Conservation (phyloP, 2,113 vertebrate species). For the Brienomyrus brachyistius region DNA sequence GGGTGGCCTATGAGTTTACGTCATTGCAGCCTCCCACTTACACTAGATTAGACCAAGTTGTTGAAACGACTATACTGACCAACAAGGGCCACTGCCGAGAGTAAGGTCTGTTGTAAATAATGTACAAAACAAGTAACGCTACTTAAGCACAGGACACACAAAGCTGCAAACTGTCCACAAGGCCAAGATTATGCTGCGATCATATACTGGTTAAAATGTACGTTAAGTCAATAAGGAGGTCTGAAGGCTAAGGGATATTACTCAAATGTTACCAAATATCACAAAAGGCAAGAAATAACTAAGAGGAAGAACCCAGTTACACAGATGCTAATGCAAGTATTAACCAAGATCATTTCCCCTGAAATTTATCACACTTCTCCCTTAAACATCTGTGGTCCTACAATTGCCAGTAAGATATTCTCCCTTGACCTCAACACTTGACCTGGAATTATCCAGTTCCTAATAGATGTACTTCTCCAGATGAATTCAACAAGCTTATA, state of each 20-base stretch:
- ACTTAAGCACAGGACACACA: not conserved
- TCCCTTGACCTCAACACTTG: not conserved
- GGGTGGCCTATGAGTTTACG: not conserved
- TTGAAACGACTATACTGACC: not conserved
- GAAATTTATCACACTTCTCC: not conserved
- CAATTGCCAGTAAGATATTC: not conserved
- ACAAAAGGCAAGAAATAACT: not conserved
- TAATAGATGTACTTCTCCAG: not conserved
- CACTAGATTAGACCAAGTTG: not conserved
- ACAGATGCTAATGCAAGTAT: not conserved
- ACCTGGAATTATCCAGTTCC: not conserved
- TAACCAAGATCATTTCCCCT: not conserved
- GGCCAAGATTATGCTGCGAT: not conserved
- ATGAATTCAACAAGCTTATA: not conserved
- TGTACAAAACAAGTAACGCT: not conserved
- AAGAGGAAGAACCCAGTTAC: not conserved
- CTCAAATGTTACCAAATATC: not conserved
- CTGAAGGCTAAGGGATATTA: not conserved
- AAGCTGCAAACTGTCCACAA: not conserved
- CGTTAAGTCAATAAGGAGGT: not conserved
- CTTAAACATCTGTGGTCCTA: not conserved
- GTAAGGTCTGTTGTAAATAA: not conserved
- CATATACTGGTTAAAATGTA: not conserved
- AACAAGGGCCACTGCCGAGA: not conserved
- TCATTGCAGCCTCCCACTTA: not conserved